These are phyloP conservation scores for Tragulus kanchil DNA, from an alignment of 2,113 vertebrate genomes.

Conservation along the genomic window DNA sequence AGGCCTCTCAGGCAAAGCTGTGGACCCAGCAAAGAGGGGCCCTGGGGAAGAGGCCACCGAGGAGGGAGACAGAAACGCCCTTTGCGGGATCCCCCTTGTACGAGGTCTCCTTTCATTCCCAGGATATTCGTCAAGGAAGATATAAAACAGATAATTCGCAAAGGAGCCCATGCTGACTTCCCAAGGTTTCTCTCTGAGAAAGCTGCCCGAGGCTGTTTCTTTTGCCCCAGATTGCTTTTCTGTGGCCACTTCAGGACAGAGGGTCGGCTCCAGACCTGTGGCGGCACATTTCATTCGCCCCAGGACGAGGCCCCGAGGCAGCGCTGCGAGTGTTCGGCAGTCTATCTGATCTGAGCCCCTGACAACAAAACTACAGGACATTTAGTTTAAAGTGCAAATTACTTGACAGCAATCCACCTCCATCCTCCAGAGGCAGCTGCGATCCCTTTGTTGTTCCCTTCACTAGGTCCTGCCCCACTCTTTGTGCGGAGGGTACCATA, in stretches of 20 bases:
- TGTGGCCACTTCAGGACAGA: slow-evolving; percentile 22
- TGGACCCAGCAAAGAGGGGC: slow-evolving; percentile 70
- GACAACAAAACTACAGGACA: neutral
- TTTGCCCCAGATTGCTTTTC: neutral
- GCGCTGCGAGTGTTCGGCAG: neutral
- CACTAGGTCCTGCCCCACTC: too few species aligned
- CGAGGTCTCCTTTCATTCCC: slow-evolving; percentile 64
- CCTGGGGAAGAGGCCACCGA: slow-evolving; percentile 69
- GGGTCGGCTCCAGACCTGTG: slow-evolving; percentile 20
- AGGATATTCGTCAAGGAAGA: slow-evolving; percentile 79
- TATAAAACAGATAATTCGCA: slow-evolving; percentile 58
- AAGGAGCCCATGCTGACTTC: slow-evolving; percentile 66
- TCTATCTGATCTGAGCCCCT: neutral
- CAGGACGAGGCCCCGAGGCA: neutral
- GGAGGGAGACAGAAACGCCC: slow-evolving; percentile 53
- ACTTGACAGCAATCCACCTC: neutral
- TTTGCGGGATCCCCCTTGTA: slow-evolving; percentile 4
- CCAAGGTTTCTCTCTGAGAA: slow-evolving; percentile 57
- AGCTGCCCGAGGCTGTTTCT: slow-evolving; percentile 35
- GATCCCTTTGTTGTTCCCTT: too few species aligned
- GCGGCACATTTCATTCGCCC: neutral
- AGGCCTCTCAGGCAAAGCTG: neutral
- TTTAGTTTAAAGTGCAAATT: neutral
- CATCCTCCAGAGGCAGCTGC: neutral
- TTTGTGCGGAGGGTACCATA: neutral